Percentiles rank a stretch among this genome's conserved stretches.
Conservation (phyloP, 2,797 vertebrate species). For the Hafferia zeledoni region DNA sequence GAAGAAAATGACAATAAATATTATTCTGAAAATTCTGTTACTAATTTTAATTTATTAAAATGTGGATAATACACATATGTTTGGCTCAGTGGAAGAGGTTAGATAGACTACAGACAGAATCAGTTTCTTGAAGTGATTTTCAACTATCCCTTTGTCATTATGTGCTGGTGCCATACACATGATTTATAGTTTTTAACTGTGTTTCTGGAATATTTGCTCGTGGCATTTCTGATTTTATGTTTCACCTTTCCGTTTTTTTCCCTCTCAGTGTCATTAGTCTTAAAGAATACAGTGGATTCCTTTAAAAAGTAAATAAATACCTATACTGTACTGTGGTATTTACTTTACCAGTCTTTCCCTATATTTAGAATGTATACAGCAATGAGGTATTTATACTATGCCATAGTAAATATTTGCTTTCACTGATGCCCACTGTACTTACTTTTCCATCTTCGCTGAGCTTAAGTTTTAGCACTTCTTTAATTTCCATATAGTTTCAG, state of each 20-base stretch:
- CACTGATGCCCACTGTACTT: slow-evolving; percentile 47
- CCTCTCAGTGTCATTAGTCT: slow-evolving; percentile 19
- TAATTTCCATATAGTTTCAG: not conserved
- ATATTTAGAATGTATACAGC: slow-evolving; percentile 71
- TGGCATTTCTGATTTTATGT: not conserved
- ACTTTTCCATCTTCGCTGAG: slow-evolving; percentile 55
- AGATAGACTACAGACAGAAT: not conserved
- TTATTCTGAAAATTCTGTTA: not conserved
- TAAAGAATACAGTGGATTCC: slow-evolving; percentile 46
- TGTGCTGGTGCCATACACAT: not conserved
- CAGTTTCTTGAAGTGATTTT: not conserved
- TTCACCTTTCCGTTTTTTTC: slow-evolving; percentile 19
- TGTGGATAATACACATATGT: not conserved
- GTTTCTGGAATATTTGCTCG: not conserved
- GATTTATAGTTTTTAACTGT: not conserved
- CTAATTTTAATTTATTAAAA: not conserved
- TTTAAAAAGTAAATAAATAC: slow-evolving; percentile 61
- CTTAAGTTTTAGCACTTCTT: slow-evolving; percentile 42
- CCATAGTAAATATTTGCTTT: slow-evolving; percentile 72
- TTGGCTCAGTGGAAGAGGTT: not conserved
- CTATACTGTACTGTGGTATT: slow-evolving; percentile 57
- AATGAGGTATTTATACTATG: slow-evolving; percentile 65
- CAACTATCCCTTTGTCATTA: not conserved
- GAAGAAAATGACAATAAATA: not conserved
- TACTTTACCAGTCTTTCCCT: slow-evolving; percentile 53